Base-by-base conservation (phyloP, 2,797 vertebrate genomes). In the Tapirus indicus region DNA sequence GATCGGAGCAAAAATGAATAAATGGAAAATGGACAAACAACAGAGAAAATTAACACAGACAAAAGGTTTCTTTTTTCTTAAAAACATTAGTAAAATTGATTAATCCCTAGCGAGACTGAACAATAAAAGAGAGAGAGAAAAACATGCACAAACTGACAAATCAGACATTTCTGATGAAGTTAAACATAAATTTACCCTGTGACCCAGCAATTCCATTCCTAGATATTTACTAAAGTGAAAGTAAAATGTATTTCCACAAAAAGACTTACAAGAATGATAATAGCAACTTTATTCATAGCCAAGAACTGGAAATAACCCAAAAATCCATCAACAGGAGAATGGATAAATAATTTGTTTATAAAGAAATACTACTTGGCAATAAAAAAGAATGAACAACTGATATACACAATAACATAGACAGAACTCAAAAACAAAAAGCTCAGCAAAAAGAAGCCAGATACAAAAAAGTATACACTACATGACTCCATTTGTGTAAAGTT, bases 151-250 rank as follows among this genome's bases (percentile, higher is more conserved):
- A 38, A 72, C 35, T 71, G 10, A 27, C n/a, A 75, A 86, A 62
- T 10, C 18, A 47, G 27, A 27, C 72, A 17, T 93, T 96, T 91
- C n/a, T 79, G 62, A 58, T 41, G 84, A 68, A 66, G 47, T n/a
- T 58, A 68, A 74, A 69, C 7, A 88, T 49, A 85, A 88, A 75
- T 80, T 72, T 87, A 72, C 12, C 38, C 52, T 64, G 16, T 89
- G 44, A 72, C 14, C 41, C 21, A 54, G 60, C 12, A 69, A 95
- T 44, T 85, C 44, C 21, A 72, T 23, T 77, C 47, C 18, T 78
- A 85, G 29, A 20, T 87, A 83, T 79, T 88, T 91, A 79, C 49
- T 5, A 29, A 94, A 92, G 38, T 69, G n/a, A 84, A 96, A 88
- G 78, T 58, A 88, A 79, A 69, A 49, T 18, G 12, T 87, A 82